Base-by-base conservation (phyloP, 2,888 invertebrate species). In the Hemithea aestivaria region DNA sequence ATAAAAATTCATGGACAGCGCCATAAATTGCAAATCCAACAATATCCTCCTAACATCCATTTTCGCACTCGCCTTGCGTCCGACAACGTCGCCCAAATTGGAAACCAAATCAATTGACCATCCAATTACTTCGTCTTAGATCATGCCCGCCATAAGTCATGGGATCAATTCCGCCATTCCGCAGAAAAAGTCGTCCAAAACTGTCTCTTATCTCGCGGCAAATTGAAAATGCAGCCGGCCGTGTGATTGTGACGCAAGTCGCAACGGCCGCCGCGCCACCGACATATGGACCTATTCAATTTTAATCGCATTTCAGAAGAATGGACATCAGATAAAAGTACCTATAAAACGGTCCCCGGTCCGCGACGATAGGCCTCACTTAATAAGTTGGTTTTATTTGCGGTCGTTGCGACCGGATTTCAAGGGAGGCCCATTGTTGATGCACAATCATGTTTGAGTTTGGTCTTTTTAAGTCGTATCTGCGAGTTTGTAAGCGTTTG, bases 231-330 rank as follows among this genome's bases (percentile, higher is more conserved):
- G 78, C 87, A 85, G 66, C 68, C 73, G 81, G 56, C 81, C 84
- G 83, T 87, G 76, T 77, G 77, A 87, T 87, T 87, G 85, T 82
- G 76, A 79, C 83, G 83, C 82, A 83, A 83, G 46, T 36, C 41
- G 41, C 36, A 41, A 32, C 47, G 34, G 33, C 78, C 74, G 71
- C 56, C 57, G 58, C 78, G 80, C 72, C 66, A 62, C 63, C 76
- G 83, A 81, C 85, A 85, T 84, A 84, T 79, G 84, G 83, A 81
- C 71, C 84, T 81, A 85, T 87, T 82, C 85, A 85, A 83, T 85
- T 85, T 85, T 87, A 85, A 87, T 87, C 85, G 83, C 73, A 87
- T 87, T 83, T 81, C 79, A 80, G 82, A 83, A 84, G 82, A 85
- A 85, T 84, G 81, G 84, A 78, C 81, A 78, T 68, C 71, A 77